These are phyloP conservation scores for Emydoidea blandingii DNA, from an alignment of 2,797 vertebrate genomes.

Conservation along the genomic window DNA sequence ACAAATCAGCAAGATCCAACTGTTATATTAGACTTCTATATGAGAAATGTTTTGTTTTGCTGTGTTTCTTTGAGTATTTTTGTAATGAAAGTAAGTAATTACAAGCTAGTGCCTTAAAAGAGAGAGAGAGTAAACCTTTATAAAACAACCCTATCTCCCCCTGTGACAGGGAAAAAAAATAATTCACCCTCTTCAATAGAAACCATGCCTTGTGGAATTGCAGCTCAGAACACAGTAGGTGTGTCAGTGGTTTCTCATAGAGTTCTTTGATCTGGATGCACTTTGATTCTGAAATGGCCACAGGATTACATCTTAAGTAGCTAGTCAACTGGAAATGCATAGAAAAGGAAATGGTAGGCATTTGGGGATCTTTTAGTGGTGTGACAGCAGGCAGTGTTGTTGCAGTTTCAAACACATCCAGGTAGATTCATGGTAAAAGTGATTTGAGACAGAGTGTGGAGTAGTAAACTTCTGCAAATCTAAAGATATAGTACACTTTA, in stretches of 20 bases:
- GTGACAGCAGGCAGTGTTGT: constrained; percentile 6
- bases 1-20: neutral
- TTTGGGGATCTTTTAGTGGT: neutral
- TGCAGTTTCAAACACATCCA: neutral
- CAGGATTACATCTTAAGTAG: constrained; percentile 8
- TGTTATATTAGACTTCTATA: neutral
- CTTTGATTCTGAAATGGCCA: constrained; percentile 59
- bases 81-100: neutral
- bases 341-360: neutral
- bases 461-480: neutral
- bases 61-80: neutral
- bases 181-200: constrained; percentile 24
- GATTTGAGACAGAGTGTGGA: neutral
- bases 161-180: neutral
- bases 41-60: neutral
- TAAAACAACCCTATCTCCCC: neutral
- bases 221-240: constrained; percentile 5
- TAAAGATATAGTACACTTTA: neutral
- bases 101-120: neutral
- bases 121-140: neutral
- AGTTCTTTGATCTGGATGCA: constrained; percentile 47
- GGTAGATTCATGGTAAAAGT: neutral
- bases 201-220: constrained; percentile 7
- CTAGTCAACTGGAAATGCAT: neutral
- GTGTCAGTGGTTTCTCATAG: constrained; percentile 3